A percentile compares a stretch with the other conserved stretches of the same genome.
Conservation (phyloP, 37 sponge, comb jelly and placozoan genomes). For the Cliona cf. orientalis region DNA sequence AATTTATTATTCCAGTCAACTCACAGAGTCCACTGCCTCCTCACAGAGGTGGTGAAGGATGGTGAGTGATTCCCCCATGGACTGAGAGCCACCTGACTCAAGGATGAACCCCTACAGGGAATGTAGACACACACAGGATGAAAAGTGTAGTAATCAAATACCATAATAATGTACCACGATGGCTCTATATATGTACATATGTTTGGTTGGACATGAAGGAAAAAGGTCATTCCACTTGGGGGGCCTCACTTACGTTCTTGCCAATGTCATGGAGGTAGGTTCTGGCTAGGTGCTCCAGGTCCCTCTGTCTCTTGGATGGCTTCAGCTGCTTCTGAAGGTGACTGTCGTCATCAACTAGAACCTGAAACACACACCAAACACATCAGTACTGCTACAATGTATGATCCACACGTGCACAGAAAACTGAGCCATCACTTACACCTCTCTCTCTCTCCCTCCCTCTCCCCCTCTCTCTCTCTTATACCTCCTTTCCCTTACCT, state of each 20-base stretch:
- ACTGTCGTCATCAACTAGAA: background rate
- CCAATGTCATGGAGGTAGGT: conserved; percentile 15
- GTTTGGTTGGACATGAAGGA: no score
- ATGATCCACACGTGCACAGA: no score
- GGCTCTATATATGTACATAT: no score
- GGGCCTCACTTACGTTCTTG: conserved; percentile 8
- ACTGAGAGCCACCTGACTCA: background rate
- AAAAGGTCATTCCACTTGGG: background rate
- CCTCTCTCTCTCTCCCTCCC: no score
- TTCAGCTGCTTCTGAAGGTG: conserved; percentile 12
- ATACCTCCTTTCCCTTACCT: conserved; percentile 4
- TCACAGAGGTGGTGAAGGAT: conserved; percentile 38
- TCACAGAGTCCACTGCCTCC: conserved; percentile 19
- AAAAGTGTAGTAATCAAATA: background rate
- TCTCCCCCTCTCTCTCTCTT: no score
- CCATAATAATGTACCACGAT: background rate
- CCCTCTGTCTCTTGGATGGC: conserved; percentile 25
- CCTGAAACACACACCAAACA: background rate
- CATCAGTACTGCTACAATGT: background rate
- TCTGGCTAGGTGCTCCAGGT: conserved; percentile 36
- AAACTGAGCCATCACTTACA: no score
- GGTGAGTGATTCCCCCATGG: conserved; percentile 22
- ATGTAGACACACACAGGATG: background rate
- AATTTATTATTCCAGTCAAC: background rate
- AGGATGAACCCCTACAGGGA: background rate